Evolutionary conservation across 2,888 invertebrate species (phyloP), one percentile per base, ranked within the genome.

Genomic region (Bombyx huttoni): DNA sequence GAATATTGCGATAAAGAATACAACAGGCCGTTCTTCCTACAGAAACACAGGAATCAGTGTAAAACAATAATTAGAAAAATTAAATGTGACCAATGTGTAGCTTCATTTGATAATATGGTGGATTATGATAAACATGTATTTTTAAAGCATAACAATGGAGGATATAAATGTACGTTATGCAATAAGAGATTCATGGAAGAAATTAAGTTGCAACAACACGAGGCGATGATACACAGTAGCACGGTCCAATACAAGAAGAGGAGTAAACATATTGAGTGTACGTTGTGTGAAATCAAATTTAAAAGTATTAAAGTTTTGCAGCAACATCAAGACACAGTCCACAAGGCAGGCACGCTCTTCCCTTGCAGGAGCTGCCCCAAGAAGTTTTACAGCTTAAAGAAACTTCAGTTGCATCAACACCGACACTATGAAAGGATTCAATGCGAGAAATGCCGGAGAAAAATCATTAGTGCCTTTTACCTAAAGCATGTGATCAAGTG

Each of bases 201-300:
- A 33, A 49, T 58, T 3, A 57, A 67, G 46, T 49, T 78, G 3
- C 63, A 73, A 54, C 74, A 75, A 34, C 78, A 78, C 50, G 68
- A 65, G 45, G 67, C 65, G 0, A 70, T 65, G 54, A 64, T 72
- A 0, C 78, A 78, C 13, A 72, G 24, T 24, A 24, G 64, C 10
- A 72, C 72, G 3, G 64, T 76, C 34, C 74, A 76, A 55, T 67
- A 64, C 47, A 77, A 74, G 54, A 71, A 73, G 49, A 60, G 75
- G 9, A 62, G 72, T 13, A 72, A 68, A 34, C 69, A 70, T 7
- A 69, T 76, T 6, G 71, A 73, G 53, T 80, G 79, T 54, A 69
- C 73, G 0, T 40, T 78, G 1, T 80, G 79, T 40, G 61, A 74
- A 40, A 55, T 67, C 8, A 70, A 68, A 54, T 75, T 73, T 45